Evolutionary conservation across 2,113 vertebrate species (phyloP), one percentile per base, ranked within the genome.

Genomic region (Peromyscus californicus): DNA sequence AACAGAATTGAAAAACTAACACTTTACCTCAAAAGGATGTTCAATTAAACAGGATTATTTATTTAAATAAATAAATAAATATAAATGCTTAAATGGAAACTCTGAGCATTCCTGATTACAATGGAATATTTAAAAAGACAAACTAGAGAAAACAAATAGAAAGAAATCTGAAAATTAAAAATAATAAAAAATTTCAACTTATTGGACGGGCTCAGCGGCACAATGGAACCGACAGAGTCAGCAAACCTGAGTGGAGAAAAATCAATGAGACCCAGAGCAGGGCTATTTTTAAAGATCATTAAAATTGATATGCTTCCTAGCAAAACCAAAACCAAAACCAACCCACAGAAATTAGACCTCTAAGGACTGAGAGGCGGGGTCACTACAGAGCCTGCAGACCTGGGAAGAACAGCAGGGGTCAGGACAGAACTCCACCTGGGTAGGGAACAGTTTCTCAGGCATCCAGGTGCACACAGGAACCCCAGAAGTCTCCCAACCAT

Each of bases 81-180:
- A 93, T 70, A 79, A 91, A 74, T 75, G 4, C 48, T 91, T 21
- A 75, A 61, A 45, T 48, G 67, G 51, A 29, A 76, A 91, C 10
- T n/a, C 29, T 95, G 65, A 96, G 82, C 29, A 89, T 61, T 80
- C 26, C 65, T 75, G 74, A 87, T 90, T 83, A 83, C 26, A 83
- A 45, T 19, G 2, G 5, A 63, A 80, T 51, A 21, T 42, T 9
- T 22, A 72, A 22, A 75, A 59, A 76, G 54, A 92, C 2, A 84
- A 70, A 29, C 88, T 39, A 88, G 26, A 89, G 61, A 61, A 89
- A 79, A 13, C 63, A 84, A 92, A 61, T 26, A 36, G 45, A 79
- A 94, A 72, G 36, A 59, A 84, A 42, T 63, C 42, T 75, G 21
- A 63, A 84, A 86, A 79, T 54, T 90, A 31, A 93, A 86, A 65